These are phyloP conservation scores for Perithous albicinctus DNA, from an alignment of 2,888 invertebrate species.

Conservation along the genomic window DNA sequence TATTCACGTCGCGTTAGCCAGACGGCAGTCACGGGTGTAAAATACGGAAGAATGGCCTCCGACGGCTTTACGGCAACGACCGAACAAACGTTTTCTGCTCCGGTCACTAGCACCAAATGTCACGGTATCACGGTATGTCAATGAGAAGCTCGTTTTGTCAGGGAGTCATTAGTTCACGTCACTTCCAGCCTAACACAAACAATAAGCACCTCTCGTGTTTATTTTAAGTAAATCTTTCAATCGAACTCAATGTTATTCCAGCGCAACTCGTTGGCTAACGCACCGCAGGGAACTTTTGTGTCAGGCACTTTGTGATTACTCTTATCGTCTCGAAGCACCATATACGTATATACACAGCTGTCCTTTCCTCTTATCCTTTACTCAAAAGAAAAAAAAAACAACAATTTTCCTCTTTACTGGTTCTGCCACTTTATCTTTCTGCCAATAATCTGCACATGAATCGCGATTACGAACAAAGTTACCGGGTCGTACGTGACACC, in stretches of 20 bases:
- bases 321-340: conserved; percentile 35
- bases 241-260: conserved; percentile 39
- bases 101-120: conserved; percentile 53
- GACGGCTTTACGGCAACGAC: background rate
- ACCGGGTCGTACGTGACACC: conserved; percentile 29
- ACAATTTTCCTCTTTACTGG: background rate
- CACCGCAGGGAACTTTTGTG: background rate
- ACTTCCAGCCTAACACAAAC: background rate
- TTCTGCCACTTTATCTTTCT: conserved; percentile 16
- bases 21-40: conserved; percentile 55
- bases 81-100: conserved; percentile 26
- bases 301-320: conserved; percentile 30
- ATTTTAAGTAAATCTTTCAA: background rate
- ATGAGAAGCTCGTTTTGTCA: conserved; percentile 1
- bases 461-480: conserved; percentile 29
- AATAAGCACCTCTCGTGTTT: background rate
- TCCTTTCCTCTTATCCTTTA: conserved; percentile 33
- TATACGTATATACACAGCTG: conserved; percentile 28
- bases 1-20: conserved; percentile 56
- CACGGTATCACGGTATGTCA: conserved; percentile 44
- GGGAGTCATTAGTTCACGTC: conserved; percentile 7
- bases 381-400: background rate
- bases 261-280: background rate
- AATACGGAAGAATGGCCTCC: conserved; percentile 52
- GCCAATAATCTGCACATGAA: conserved; percentile 27